Evolutionary conservation across 2,113 vertebrate genomes (phyloP).

Genomic region (Oplegnathus fasciatus): DNA sequence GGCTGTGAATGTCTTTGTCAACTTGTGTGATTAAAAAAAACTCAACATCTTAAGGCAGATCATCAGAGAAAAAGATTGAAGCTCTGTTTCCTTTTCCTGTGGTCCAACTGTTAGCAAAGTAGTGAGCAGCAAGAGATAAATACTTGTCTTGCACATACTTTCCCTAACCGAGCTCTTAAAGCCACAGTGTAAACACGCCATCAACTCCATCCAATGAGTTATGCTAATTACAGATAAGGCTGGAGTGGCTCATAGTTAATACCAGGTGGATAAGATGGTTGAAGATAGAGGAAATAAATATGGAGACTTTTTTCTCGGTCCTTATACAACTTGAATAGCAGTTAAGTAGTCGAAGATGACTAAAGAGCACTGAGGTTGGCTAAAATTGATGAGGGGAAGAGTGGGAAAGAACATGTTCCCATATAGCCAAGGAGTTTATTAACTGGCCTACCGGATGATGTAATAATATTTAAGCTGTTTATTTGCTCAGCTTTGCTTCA

Average conservation of each 20-base stretch:
- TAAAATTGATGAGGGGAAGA: slow-evolving; percentile 19
- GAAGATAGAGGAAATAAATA: slow-evolving; percentile 50
- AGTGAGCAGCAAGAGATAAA: slow-evolving; percentile 68
- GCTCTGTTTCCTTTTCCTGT: slow-evolving; percentile 28
- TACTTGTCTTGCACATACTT: slow-evolving; percentile 67
- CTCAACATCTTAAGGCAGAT: neutral
- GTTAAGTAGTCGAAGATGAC: slow-evolving; percentile 24
- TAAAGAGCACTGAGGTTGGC: slow-evolving; percentile 34
- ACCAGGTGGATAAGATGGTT: slow-evolving; percentile 65
- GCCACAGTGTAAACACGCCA: slow-evolving; percentile 69
- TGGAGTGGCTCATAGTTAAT: slow-evolving; percentile 60
- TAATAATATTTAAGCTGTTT: slow-evolving; percentile 50
- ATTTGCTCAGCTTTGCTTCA: slow-evolving; percentile 61
- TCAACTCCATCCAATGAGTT: slow-evolving; percentile 63
- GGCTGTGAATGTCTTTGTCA: slow-evolving; percentile 25
- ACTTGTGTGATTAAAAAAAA: slow-evolving; percentile 12
- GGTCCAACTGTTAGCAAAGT: slow-evolving; percentile 51
- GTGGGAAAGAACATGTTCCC: slow-evolving; percentile 8
- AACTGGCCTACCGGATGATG: slow-evolving; percentile 32
- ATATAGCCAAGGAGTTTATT: slow-evolving; percentile 36
- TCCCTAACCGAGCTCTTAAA: slow-evolving; percentile 60
- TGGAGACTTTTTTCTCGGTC: neutral
- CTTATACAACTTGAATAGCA: slow-evolving; percentile 20
- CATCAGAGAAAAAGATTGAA: slow-evolving; percentile 24
- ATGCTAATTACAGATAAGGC: slow-evolving; percentile 77